Percentiles rank a stretch among this genome's conserved stretches.
These are phyloP conservation scores for Helobdella robusta DNA, from an alignment of 2,888 invertebrate genomes.

Conservation along the genomic window DNA sequence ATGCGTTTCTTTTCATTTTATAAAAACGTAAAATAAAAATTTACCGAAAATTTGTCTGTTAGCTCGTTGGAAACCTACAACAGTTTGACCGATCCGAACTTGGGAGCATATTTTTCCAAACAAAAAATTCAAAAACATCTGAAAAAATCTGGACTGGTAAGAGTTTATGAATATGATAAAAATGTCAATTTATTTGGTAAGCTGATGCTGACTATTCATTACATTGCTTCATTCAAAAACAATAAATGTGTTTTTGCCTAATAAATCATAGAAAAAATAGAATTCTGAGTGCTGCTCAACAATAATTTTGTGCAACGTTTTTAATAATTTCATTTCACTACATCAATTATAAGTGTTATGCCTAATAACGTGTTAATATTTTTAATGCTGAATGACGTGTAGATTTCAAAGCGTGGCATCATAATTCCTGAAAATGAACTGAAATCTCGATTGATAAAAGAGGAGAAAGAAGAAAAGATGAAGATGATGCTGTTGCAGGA, in stretches of 20 bases:
- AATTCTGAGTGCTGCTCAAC: not conserved
- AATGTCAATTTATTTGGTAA: not conserved
- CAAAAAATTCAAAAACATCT: slow-evolving; percentile 44
- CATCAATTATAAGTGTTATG: no score
- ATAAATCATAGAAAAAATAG: not conserved
- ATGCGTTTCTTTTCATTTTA: no score
- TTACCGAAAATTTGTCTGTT: no score
- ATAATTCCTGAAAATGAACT: slow-evolving; percentile 46
- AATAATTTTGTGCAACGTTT: not conserved
- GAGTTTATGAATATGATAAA: not conserved
- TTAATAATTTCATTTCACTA: no score
- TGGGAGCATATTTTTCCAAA: slow-evolving; percentile 46
- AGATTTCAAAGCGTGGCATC: slow-evolving; percentile 44
- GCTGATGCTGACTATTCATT: no score
- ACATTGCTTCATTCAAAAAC: no score
- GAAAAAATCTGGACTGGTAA: slow-evolving; percentile 44
- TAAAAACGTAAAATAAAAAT: no score
- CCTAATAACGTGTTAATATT: no score
- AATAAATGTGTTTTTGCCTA: no score
- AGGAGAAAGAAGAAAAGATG: slow-evolving; percentile 48
- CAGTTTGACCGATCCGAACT: slow-evolving; percentile 46
- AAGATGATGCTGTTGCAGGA: slow-evolving; percentile 49
- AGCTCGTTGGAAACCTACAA: no score
- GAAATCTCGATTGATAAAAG: slow-evolving; percentile 44
- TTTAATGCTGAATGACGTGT: slow-evolving; percentile 18